Base-by-base conservation (phyloP, 2,113 vertebrate species). In the Dromiciops gliroides region DNA sequence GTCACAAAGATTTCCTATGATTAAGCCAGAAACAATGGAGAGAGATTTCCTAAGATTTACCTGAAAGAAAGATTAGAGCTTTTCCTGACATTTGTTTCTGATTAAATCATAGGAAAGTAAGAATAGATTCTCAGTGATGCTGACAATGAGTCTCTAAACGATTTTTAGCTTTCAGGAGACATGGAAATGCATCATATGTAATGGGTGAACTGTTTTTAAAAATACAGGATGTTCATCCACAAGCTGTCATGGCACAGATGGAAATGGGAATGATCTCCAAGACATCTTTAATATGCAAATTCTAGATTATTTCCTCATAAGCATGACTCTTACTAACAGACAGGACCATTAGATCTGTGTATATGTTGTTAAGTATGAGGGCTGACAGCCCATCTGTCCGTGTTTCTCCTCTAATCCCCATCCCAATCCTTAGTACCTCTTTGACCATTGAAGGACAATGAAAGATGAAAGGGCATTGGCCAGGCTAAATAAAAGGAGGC, bases 281-380 rank as follows among this genome's bases (percentile, higher is more conserved):
- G 47, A 93, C 28, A 93, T 91, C 48, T 95, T 95, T 50, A 90
- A 93, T 93, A 95, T 93, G 48, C 83, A 97, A 96, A 97, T 92
- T 90, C 48, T 95, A 94, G 90, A 90, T 95, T 96, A 95, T 95
- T 90, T 96, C 94, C 90, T 90, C 26, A 94, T 93, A 56, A 96
- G 37, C 26, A 92, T 92, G 96, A 44, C 90, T 95, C 48, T 31
- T 11, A 37, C 90, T 95, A 48, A 11, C 93, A 93, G 83, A 95
- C 92, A 92, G 89, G 92, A 89, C 53, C 8, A 88, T 90, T 93
- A 94, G 51, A 26, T 8, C 8, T 91, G 50, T 51, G 24, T 52
- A 90, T 37, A 88, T 6, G 91, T 67, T 94, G 92, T 95, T 75
- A 94, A 44, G 48, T 90, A 26, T 22, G 83, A n/a, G 91, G 48